Base-by-base conservation (phyloP, 2,888 invertebrate genomes). In the Hoplodrina blanda region DNA sequence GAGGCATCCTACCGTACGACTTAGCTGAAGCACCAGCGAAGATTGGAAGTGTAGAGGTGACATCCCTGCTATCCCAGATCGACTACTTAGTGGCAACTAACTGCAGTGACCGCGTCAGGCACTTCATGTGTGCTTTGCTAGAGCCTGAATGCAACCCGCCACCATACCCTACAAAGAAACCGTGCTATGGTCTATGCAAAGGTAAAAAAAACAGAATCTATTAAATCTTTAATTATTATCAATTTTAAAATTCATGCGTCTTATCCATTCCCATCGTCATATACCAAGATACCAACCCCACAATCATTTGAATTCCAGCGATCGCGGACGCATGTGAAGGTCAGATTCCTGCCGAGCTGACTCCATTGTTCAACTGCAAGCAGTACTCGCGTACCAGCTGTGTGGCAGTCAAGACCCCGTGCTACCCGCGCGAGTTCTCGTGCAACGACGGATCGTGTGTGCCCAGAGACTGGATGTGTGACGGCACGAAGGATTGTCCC, bases 1-100 rank as follows among this genome's bases (percentile, higher is more conserved):
- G 96, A n/a, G 97, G 97, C 2, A 96, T 97, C 5, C 90, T 97
- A n/a, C 97, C 97, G 0, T 97, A 97, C 85, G 97, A 97, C 90
- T 89, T 97, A 78, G 97, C 97, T 2, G 96, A 96, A 13, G 86
- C 93, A 7, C 92, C 96, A 2, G 91, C 91, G 0, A 92, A 90
- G 6, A 87, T 96, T n/a, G 90, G 88, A 19, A 92, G 92, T 17
- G 85, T 91, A 8, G 93, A 95, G 6, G 86, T 95, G 10, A 91
- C 93, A 8, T 86, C 92, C 1, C 89, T 96, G 41, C 87, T 97
- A 78, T 93, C 96, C 0, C 96, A 97, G 83, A 96, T 97, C 78
- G 96, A 97, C 85, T 96, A 96, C 80, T 92, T 97, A 25, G 93
- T 97, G 19, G 90, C 96, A n/a, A 96, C 97, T 11, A 97, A 97